These are phyloP conservation scores for Porites rus DNA, from an alignment of 92 coral and sea anemone species.

Conservation along the genomic window DNA sequence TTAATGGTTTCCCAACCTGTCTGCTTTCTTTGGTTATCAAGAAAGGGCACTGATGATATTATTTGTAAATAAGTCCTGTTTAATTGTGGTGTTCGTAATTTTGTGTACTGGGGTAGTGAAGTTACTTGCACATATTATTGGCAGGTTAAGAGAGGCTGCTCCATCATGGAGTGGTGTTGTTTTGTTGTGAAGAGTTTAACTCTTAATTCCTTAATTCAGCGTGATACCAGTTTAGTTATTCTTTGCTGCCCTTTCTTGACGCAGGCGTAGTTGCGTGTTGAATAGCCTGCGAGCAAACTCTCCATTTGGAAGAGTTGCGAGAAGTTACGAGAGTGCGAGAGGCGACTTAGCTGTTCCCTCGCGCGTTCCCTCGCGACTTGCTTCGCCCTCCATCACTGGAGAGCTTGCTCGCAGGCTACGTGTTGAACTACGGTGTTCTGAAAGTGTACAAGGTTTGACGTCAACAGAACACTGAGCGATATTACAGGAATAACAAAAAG, in stretches of 20 bases:
- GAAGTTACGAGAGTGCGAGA: too few relatives aligned
- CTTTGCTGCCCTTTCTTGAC: constrained; percentile 45
- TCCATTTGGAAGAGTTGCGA: too few relatives aligned
- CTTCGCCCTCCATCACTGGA: too few relatives aligned
- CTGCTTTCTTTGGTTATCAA: constrained; percentile 35
- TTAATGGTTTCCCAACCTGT: background rate
- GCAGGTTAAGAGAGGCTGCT: background rate
- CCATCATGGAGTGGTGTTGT: background rate
- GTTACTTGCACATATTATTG: background rate
- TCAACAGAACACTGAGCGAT: background rate
- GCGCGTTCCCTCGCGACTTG: too few relatives aligned
- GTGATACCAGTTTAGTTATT: background rate
- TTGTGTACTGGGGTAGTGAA: background rate
- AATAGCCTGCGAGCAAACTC: too few relatives aligned
- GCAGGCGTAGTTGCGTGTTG: constrained; percentile 20
- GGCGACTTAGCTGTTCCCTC: too few relatives aligned
- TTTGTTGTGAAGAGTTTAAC: background rate
- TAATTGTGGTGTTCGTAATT: background rate
- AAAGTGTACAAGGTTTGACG: constrained; percentile 12
- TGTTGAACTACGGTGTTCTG: background rate
- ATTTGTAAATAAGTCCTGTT: constrained; percentile 8
- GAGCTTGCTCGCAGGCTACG: too few relatives aligned
- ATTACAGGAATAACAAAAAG: too few relatives aligned
- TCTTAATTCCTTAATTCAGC: background rate
- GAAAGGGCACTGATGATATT: constrained; percentile 31